A percentile compares a stretch with the other conserved stretches of the same genome.
phyloP scores from a whole-genome alignment of 1,140 invertebrate genomes.

The Mya arenaria region DNA sequence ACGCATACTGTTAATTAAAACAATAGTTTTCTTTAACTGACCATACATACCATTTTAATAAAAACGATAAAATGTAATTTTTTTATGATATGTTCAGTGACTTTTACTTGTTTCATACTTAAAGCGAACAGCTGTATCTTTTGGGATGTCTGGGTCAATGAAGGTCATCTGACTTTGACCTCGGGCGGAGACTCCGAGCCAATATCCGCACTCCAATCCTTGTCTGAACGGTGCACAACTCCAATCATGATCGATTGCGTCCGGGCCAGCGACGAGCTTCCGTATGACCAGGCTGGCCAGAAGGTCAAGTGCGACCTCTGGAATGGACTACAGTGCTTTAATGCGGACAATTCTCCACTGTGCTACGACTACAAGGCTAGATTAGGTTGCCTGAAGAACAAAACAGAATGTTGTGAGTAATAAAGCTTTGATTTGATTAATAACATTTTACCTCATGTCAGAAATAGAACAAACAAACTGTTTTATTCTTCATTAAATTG shows the following conservation, averaged over 20 bases:
- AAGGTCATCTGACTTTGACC: slow-evolving; percentile 52
- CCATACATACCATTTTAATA: too few species aligned
- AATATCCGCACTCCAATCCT: slow-evolving; percentile 44
- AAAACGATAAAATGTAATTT: too few species aligned
- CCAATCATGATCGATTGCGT: slow-evolving; percentile 73
- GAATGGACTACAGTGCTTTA: slow-evolving; percentile 86
- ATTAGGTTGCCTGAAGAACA: slow-evolving; percentile 72
- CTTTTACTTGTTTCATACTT: too few species aligned
- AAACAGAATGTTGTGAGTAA: slow-evolving; percentile 64
- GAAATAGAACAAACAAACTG: too few species aligned
- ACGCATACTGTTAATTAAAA: too few species aligned
- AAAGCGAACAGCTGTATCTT: slow-evolving; percentile 63
- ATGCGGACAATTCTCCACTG: slow-evolving; percentile 54
- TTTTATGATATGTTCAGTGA: too few species aligned
- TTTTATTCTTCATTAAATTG: too few species aligned
- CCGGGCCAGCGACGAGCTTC: slow-evolving; percentile 56
- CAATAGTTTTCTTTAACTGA: too few species aligned
- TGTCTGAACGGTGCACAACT: slow-evolving; percentile 55
- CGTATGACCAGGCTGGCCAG: slow-evolving; percentile 76
- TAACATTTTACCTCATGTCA: too few species aligned
- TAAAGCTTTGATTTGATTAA: too few species aligned
- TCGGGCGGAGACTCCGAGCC: slow-evolving; percentile 61
- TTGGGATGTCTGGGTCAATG: slow-evolving; percentile 68
- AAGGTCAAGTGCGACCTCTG: slow-evolving; percentile 89
- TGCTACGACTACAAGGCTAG: slow-evolving; percentile 77